Conservation (phyloP, 2,888 invertebrate genomes). For the Platycheirus rosarum region DNA sequence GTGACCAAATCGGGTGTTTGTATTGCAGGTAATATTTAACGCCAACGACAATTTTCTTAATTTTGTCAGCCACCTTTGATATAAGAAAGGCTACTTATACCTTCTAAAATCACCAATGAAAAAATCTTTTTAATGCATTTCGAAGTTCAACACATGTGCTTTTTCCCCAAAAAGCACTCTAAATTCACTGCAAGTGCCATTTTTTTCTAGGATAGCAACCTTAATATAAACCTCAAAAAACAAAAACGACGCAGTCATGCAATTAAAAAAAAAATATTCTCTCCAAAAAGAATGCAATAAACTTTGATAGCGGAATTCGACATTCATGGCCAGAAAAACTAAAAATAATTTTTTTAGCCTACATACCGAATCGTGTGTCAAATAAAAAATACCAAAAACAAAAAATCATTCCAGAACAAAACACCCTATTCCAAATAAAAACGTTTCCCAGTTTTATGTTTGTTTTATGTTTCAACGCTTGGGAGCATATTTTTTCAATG, state of each 20-base stretch:
- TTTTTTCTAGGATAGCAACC: constrained; percentile 19
- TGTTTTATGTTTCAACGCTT: constrained; percentile 21
- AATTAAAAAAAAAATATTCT: constrained; percentile 40
- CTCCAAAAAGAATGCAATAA: constrained; percentile 67
- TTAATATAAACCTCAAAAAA: constrained; percentile 37
- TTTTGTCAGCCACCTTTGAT: too few relatives aligned
- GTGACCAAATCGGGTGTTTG: too few relatives aligned
- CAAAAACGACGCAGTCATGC: constrained; percentile 35
- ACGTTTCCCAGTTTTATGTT: constrained; percentile 1
- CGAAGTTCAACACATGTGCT: too few relatives aligned
- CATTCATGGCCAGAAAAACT: constrained; percentile 53
- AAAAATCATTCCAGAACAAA: constrained; percentile 5
- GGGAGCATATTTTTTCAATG: constrained; percentile 34
- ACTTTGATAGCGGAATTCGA: constrained; percentile 58
- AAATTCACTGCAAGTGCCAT: constrained; percentile 38
- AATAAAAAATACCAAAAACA: constrained; percentile 20
- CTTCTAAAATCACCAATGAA: too few relatives aligned
- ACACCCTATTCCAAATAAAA: constrained; percentile 29
- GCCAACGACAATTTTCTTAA: too few relatives aligned
- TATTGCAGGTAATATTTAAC: too few relatives aligned
- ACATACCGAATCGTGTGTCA: constrained; percentile 30
- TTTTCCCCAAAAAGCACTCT: constrained; percentile 5
- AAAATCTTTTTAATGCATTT: too few relatives aligned
- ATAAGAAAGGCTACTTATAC: too few relatives aligned
- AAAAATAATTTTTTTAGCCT: constrained; percentile 67